phyloP scores from a whole-genome alignment of 37 sponge, comb jelly and placozoan species.

The Geodia barretti region DNA sequence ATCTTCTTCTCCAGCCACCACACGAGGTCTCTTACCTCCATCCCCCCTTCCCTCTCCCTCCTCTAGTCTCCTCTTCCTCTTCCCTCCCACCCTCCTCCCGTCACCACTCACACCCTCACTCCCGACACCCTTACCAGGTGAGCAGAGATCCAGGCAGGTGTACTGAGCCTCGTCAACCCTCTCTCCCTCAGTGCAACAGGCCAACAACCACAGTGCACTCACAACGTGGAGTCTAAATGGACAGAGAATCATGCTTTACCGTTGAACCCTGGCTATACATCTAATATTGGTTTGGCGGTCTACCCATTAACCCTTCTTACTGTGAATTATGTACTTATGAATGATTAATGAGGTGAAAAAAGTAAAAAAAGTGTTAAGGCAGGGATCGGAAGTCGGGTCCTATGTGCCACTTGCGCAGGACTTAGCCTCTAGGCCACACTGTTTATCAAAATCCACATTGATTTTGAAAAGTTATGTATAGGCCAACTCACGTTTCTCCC shows the following conservation, averaged over 20 bases:
- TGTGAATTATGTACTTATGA: background rate
- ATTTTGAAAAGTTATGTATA: too few species aligned
- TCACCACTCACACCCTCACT: background rate
- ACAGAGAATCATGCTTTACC: background rate
- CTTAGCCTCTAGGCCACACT: too few species aligned
- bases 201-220: slow-evolving; percentile 46
- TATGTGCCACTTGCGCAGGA: too few species aligned
- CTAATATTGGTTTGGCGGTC: background rate
- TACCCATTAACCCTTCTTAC: background rate
- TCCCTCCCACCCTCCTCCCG: background rate
- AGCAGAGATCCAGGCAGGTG: background rate
- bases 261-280: background rate
- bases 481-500: slow-evolving; percentile 9
- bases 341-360: too few species aligned
- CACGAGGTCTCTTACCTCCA: background rate
- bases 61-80: background rate
- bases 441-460: too few species aligned
- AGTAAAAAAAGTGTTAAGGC: too few species aligned
- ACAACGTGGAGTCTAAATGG: slow-evolving; percentile 50
- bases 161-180: slow-evolving; percentile 28
- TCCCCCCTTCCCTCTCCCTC: background rate
- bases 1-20: slow-evolving; percentile 1
- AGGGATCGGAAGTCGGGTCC: too few species aligned
- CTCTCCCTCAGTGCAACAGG: slow-evolving; percentile 26
- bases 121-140: slow-evolving; percentile 3